Percentiles rank a stretch among this genome's conserved stretches.
Conservation (phyloP, 2,113 vertebrate species). For the Deroptyus accipitrinus region DNA sequence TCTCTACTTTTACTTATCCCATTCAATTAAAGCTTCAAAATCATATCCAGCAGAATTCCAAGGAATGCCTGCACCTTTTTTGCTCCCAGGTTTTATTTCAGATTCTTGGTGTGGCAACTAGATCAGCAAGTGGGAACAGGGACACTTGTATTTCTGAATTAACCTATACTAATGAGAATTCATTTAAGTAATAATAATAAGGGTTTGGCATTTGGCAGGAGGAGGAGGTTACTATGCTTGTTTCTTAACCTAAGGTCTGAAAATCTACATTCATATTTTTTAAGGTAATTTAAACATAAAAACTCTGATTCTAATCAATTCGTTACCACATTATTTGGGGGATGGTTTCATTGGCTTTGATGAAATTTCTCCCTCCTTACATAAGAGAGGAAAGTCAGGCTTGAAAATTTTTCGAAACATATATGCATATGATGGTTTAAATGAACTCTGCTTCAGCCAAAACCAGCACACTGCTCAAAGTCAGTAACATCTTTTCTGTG, state of each 20-base stretch:
- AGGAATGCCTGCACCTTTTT: not conserved
- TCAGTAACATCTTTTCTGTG: not conserved
- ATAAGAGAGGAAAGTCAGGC: not conserved
- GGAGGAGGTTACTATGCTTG: not conserved
- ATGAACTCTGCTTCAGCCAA: not conserved
- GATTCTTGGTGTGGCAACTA: not conserved
- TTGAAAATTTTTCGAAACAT: not conserved
- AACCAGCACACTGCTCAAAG: not conserved
- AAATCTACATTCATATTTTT: not conserved
- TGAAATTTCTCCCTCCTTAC: not conserved
- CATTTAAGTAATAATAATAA: not conserved
- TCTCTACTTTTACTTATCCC: not conserved
- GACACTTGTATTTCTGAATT: not conserved
- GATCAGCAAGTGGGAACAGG: not conserved
- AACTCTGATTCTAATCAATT: not conserved
- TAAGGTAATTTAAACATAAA: not conserved
- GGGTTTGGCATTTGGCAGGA: not conserved
- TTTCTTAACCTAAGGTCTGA: not conserved
- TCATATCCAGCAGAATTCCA: not conserved
- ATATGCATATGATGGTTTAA: fast-evolving
- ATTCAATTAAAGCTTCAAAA: not conserved
- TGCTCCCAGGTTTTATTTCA: not conserved
- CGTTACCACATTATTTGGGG: not conserved
- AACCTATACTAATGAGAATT: not conserved
- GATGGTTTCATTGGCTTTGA: not conserved